These are phyloP conservation scores for Globodera rostochiensis DNA, from an alignment of 1,140 invertebrate species.

Conservation along the genomic window DNA sequence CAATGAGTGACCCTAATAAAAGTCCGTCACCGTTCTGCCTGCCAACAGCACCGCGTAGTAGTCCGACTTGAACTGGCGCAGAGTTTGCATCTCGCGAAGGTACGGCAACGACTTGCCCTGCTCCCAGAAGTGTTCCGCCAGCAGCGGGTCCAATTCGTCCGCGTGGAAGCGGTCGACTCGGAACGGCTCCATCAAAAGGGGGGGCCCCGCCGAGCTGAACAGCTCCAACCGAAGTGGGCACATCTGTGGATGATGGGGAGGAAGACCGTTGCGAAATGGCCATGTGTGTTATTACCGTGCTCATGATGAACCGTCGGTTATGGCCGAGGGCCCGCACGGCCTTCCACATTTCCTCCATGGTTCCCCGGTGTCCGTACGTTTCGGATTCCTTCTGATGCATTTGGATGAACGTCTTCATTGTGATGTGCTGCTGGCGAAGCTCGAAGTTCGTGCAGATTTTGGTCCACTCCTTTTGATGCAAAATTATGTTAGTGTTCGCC, in stretches of 20 bases:
- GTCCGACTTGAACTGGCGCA: constrained; percentile 50
- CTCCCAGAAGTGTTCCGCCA: constrained; percentile 52
- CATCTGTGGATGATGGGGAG: constrained; percentile 4
- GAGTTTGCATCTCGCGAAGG: constrained; percentile 41
- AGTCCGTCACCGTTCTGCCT: constrained; percentile 37
- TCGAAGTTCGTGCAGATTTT: constrained; percentile 38
- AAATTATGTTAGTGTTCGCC: constrained; percentile 14
- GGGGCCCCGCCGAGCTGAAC: constrained; percentile 36
- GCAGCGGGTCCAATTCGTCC: constrained; percentile 29
- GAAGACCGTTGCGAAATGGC: background rate
- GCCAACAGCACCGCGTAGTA: constrained; percentile 49
- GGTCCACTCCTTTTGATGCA: constrained; percentile 40
- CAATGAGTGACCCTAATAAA: constrained; percentile 3
- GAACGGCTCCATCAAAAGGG: constrained; percentile 35
- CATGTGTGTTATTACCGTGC: constrained; percentile 33
- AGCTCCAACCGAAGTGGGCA: constrained; percentile 45
- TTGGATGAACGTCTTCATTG: constrained; percentile 50
- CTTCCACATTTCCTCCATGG: constrained; percentile 47
- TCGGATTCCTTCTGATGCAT: constrained; percentile 48
- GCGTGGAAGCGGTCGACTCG: constrained; percentile 25
- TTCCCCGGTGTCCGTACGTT: constrained; percentile 43
- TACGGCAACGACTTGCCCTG: constrained; percentile 42
- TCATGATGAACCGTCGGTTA: constrained; percentile 50
- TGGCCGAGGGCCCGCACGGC: constrained; percentile 45
- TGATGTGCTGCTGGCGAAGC: constrained; percentile 39